A percentile compares a stretch with the other conserved stretches of the same genome.
These are phyloP conservation scores for Fulica atra DNA, from an alignment of 2,113 vertebrate species.

Conservation along the genomic window DNA sequence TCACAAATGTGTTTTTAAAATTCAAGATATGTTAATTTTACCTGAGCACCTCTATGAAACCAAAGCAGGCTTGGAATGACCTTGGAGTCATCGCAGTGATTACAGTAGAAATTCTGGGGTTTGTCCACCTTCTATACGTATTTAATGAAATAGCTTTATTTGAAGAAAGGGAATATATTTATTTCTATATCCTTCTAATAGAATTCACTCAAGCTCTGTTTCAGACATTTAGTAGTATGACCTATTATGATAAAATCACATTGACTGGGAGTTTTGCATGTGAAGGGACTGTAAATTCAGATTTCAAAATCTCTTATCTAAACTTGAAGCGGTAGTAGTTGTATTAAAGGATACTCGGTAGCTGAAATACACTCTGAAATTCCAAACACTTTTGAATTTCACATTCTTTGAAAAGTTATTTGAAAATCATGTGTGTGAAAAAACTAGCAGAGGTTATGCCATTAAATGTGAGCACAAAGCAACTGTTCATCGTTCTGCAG, in stretches of 20 bases:
- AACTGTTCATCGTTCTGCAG: conserved; percentile 44
- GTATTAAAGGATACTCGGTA: neutral
- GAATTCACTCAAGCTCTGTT: neutral
- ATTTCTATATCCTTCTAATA: neutral
- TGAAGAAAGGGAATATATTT: neutral
- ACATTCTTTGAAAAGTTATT: neutral
- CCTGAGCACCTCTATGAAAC: neutral
- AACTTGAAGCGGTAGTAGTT: neutral
- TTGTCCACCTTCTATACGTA: neutral
- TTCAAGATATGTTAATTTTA: neutral
- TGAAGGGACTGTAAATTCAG: neutral
- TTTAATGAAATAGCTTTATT: conserved; percentile 29
- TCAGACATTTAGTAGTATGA: neutral
- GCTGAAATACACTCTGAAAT: neutral
- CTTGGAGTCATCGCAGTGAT: neutral
- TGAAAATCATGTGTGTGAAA: neutral
- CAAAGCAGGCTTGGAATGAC: conserved; percentile 17
- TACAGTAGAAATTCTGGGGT: neutral
- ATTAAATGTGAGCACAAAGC: conserved; percentile 50
- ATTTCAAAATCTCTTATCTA: neutral
- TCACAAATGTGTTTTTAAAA: neutral
- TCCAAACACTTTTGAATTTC: neutral
- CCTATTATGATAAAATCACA: neutral
- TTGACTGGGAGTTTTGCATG: neutral
- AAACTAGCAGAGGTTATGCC: neutral